Conservation (phyloP, 2,113 vertebrate species). For the Platycercus adscitus region DNA sequence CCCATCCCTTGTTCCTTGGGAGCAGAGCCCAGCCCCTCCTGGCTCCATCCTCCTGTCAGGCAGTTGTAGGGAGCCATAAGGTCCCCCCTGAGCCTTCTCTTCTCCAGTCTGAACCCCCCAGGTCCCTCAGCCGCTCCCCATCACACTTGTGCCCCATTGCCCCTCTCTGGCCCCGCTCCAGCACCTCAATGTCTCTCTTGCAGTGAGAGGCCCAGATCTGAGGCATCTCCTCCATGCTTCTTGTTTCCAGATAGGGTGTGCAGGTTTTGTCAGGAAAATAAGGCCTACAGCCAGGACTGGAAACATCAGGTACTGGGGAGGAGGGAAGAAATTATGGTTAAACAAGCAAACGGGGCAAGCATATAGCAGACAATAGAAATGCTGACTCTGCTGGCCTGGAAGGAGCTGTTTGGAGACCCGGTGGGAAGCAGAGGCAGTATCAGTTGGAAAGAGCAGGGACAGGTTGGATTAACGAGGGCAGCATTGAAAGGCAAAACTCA, state of each 20-base stretch:
- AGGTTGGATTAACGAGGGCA: not conserved
- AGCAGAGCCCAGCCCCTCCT: too few relatives aligned
- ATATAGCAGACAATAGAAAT: not conserved
- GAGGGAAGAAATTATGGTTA: not conserved
- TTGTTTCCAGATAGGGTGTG: not conserved
- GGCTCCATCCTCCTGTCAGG: too few relatives aligned
- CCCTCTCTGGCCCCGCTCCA: not conserved
- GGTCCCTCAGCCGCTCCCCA: too few relatives aligned
- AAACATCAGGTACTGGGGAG: not conserved
- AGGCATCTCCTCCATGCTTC: not conserved
- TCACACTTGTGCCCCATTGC: not conserved
- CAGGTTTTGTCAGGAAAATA: not conserved
- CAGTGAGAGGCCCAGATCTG: not conserved
- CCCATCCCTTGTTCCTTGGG: too few relatives aligned
- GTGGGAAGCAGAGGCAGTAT: not conserved
- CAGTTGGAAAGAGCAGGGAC: not conserved
- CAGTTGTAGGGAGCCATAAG: too few relatives aligned
- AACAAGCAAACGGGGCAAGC: not conserved
- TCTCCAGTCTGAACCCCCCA: too few relatives aligned
- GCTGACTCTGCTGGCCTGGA: not conserved
- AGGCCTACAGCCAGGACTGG: not conserved
- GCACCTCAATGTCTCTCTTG: not conserved
- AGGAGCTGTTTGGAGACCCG: slow-evolving; percentile 7
- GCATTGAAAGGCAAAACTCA: not conserved
- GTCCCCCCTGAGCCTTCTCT: too few relatives aligned